Percentiles rank a stretch among this genome's conserved stretches.
Evolutionary conservation across 2,797 vertebrate genomes (phyloP).

Genomic region (Pseudomugil gertrudae): DNA sequence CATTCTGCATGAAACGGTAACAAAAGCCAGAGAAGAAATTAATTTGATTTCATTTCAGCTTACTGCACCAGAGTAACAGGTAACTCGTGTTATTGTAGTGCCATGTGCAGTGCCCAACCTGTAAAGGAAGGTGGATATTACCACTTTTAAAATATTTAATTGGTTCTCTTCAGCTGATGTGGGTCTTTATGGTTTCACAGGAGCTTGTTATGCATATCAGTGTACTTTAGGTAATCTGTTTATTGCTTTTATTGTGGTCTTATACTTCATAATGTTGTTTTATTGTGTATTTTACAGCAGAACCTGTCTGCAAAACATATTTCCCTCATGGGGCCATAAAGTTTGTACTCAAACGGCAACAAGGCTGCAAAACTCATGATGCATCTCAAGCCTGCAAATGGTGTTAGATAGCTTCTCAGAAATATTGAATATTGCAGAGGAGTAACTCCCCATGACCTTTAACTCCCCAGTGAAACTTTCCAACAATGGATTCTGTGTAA

Average conservation of each 20-base stretch:
- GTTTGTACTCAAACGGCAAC: slow-evolving; percentile 43
- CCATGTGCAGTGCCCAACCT: background rate
- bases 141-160: background rate
- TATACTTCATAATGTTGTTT: slow-evolving; percentile 51
- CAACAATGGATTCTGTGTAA: background rate
- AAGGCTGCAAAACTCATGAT: slow-evolving; percentile 35
- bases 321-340: slow-evolving; percentile 52
- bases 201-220: slow-evolving; percentile 30
- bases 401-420: slow-evolving; percentile 15
- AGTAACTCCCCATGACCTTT: slow-evolving; percentile 35
- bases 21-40: background rate
- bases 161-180: slow-evolving; percentile 29
- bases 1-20: background rate
- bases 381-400: slow-evolving; percentile 41
- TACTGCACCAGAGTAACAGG: too few relatives aligned
- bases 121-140: slow-evolving; percentile 1
- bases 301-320: slow-evolving; percentile 56
- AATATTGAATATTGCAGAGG: slow-evolving; percentile 27
- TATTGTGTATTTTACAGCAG: slow-evolving; percentile 59
- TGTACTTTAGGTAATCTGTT: slow-evolving; percentile 54
- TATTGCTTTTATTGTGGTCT: slow-evolving; percentile 47
- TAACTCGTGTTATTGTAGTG: background rate
- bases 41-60: background rate
- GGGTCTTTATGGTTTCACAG: slow-evolving; percentile 14
- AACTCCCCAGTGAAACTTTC: background rate